phyloP scores from a whole-genome alignment of 2,113 vertebrate genomes.

The Rhagologus leucostigma region DNA sequence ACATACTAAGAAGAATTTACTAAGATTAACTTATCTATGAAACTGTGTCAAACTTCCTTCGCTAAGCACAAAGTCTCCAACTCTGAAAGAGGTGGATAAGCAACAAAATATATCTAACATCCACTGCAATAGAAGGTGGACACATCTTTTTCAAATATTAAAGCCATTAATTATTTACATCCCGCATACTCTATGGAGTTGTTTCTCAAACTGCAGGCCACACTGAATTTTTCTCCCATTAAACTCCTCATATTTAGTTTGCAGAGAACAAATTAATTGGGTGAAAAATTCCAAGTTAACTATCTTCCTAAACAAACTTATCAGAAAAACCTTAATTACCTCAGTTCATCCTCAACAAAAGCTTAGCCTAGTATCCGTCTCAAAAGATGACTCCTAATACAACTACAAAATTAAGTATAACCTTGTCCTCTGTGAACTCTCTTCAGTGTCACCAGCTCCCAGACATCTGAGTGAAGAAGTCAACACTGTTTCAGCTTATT shows the following conservation, averaged over 20 bases:
- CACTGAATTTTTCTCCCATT: accelerated
- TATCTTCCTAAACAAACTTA: background rate
- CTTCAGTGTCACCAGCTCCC: background rate
- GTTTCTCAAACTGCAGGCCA: background rate
- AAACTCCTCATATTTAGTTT: background rate
- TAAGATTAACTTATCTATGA: background rate
- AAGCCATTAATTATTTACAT: background rate
- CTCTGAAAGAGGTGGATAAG: background rate
- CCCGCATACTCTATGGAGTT: background rate
- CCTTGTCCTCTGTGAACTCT: background rate
- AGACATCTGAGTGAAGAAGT: background rate
- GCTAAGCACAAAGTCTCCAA: background rate
- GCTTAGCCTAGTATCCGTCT: background rate
- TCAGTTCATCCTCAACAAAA: background rate
- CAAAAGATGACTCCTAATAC: background rate
- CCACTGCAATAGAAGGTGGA: background rate
- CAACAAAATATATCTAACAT: background rate
- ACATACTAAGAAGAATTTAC: background rate
- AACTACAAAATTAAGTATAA: background rate
- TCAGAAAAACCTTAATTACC: background rate
- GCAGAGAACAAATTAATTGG: background rate
- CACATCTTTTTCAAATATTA: background rate
- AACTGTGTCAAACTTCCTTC: background rate
- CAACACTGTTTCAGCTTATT: background rate
- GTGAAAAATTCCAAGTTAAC: background rate